Conservation (phyloP, 37 sponge, comb jelly and placozoan species). For the Tethya wilhelma region DNA sequence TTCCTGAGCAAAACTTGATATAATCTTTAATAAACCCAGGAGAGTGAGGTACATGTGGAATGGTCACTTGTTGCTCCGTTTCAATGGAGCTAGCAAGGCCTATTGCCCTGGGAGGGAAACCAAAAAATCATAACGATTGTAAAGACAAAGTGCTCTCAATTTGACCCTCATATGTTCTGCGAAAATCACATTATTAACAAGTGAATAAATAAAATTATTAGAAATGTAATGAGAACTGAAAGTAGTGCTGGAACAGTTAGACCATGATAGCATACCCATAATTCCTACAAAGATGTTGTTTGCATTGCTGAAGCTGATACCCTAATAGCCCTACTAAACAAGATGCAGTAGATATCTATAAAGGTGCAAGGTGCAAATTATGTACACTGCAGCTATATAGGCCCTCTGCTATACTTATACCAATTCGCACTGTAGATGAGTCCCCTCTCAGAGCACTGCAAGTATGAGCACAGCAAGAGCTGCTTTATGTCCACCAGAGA, state of each 20-base stretch:
- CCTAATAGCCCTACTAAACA: too few species aligned
- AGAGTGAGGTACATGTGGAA: slow-evolving; percentile 25
- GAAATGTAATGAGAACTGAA: too few species aligned
- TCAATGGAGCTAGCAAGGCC: slow-evolving; percentile 72
- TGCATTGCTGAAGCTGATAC: too few species aligned
- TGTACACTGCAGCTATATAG: not conserved
- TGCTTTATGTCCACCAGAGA: slow-evolving; percentile 30
- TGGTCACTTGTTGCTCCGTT: not conserved
- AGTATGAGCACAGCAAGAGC: slow-evolving; percentile 50
- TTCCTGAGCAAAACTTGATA: slow-evolving; percentile 34
- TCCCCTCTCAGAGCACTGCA: slow-evolving; percentile 60
- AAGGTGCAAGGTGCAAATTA: too few species aligned
- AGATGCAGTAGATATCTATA: too few species aligned
- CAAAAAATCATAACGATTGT: too few species aligned
- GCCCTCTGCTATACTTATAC: slow-evolving; percentile 13
- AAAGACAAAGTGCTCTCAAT: too few species aligned
- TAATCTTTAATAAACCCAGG: slow-evolving; percentile 28
- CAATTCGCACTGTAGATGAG: slow-evolving; percentile 68
- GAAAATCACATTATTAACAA: not conserved
- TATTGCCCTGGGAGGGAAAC: slow-evolving; percentile 42
- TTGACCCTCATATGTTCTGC: too few species aligned
- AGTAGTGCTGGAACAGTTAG: too few species aligned
- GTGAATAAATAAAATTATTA: not conserved
- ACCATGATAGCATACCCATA: too few species aligned
- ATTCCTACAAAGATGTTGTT: too few species aligned